Evolutionary conservation across 2,888 invertebrate species (phyloP), one percentile per base, ranked within the genome.

Genomic region (Macrophya alboannulata): DNA sequence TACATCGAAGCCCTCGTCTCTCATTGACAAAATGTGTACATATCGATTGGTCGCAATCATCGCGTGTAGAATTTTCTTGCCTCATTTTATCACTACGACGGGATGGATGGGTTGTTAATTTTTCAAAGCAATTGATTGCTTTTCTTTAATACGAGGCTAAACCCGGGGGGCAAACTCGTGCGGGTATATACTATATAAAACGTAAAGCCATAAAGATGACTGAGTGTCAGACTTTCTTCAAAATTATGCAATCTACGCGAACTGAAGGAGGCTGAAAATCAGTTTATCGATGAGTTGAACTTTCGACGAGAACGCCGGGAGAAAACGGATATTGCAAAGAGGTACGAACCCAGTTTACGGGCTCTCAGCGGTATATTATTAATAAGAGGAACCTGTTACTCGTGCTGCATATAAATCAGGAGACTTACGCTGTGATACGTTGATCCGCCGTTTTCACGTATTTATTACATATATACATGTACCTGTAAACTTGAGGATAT

Each of bases 341-440:
- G 71, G 59, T 81, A 81, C 77, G 55, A 83, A 83, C 43, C 62
- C 68, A 55, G 83, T 83, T 83, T 71, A 68, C 83, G 45, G 68
- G 45, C 83, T 83, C 83, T 83, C 48, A 71, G 48, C 48, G 83
- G 83, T 83, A 68, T 83, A 83, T 83, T 83, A 83, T 68, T 83
- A 83, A 83, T 83, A 48, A 83, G 65, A 68, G 51, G 83, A 83
- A 71, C 71, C 83, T 83, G 48, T 71, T 83, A 68, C 83, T 83
- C 25, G 9, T 68, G 83, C 48, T 83, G 68, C 83, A 71, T 68
- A 71, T 83, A 83, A 83, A 83, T 68, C 83, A 83, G 68, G 51
- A 48, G 45, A 68, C 65, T 40, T 43, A 40, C 10, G 10, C 25
- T 40, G 15, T 21, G 62, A 37, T 45, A 37, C 59, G 81, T 62